Percentiles rank a stretch among this genome's conserved stretches.
Evolutionary conservation across 2,797 vertebrate genomes (phyloP).

Genomic region (Garrulus glandarius): DNA sequence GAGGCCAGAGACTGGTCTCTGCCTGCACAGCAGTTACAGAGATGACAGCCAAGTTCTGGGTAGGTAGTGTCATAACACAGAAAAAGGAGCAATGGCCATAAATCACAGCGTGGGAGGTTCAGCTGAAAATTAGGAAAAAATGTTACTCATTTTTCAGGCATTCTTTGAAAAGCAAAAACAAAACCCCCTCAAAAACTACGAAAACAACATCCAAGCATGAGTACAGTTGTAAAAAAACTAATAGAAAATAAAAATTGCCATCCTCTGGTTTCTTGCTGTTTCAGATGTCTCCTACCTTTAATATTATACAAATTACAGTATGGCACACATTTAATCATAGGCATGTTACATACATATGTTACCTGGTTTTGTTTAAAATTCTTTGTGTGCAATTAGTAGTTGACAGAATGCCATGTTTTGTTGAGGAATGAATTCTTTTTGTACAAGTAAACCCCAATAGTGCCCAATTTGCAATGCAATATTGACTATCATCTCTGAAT

Average conservation of each 20-base stretch:
- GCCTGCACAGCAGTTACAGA: not conserved
- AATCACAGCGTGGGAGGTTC: not conserved
- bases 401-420: not conserved
- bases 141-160: not conserved
- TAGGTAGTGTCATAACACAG: not conserved
- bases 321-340: not conserved
- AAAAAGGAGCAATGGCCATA: not conserved
- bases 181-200: not conserved
- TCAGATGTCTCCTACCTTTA: not conserved
- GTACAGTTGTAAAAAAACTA: not conserved
- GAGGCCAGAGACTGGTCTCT: not conserved
- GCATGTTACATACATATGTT: not conserved
- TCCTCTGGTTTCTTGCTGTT: not conserved
- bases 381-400: not conserved
- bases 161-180: slow-evolving; percentile 10
- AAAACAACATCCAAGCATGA: not conserved
- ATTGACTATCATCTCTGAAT: not conserved
- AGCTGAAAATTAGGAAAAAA: not conserved
- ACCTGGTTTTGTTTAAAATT: not conserved
- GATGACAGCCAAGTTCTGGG: not conserved
- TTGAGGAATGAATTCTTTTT: not conserved
- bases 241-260: not conserved
- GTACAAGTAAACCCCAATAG: not conserved
- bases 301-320: not conserved
- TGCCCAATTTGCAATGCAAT: not conserved